Evolutionary conservation across 2,113 vertebrate species (phyloP).

Genomic region (Alethe castanea): DNA sequence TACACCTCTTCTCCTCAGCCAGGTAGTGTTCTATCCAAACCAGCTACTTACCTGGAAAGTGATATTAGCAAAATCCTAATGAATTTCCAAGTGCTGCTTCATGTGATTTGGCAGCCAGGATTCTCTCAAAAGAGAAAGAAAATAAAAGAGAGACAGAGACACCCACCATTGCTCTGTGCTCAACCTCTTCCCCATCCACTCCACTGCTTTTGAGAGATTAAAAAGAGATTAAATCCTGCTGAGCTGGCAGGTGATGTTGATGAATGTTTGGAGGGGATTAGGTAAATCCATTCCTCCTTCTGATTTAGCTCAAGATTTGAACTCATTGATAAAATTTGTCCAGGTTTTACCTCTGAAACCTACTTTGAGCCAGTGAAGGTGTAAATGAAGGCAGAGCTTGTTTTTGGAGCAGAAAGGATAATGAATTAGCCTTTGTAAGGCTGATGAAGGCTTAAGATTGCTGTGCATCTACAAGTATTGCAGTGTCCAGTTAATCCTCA

Average conservation of each 20-base stretch:
- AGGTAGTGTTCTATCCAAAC: rapidly evolving
- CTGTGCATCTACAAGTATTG: neutral
- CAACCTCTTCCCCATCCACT: neutral
- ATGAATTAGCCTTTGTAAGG: neutral
- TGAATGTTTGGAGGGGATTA: constrained; percentile 32
- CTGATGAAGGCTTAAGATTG: neutral
- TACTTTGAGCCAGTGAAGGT: neutral
- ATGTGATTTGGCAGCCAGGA: neutral
- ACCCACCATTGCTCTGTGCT: neutral
- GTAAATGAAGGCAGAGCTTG: neutral
- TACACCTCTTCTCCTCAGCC: neutral
- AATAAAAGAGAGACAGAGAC: neutral
- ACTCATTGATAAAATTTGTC: constrained; percentile 37
- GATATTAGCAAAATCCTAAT: neutral
- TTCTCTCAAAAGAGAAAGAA: neutral
- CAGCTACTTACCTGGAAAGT: neutral
- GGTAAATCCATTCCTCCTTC: constrained; percentile 17
- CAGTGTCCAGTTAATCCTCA: neutral
- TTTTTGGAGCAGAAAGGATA: neutral
- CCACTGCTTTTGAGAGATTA: neutral
- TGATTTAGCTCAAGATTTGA: constrained; percentile 30
- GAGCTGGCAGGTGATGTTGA: constrained; percentile 45
- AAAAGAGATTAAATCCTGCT: constrained; percentile 22
- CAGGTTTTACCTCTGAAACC: neutral
- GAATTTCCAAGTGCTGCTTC: neutral